Conservation (phyloP, 2,888 invertebrate species). For the Rotaria magnacalcarata region DNA sequence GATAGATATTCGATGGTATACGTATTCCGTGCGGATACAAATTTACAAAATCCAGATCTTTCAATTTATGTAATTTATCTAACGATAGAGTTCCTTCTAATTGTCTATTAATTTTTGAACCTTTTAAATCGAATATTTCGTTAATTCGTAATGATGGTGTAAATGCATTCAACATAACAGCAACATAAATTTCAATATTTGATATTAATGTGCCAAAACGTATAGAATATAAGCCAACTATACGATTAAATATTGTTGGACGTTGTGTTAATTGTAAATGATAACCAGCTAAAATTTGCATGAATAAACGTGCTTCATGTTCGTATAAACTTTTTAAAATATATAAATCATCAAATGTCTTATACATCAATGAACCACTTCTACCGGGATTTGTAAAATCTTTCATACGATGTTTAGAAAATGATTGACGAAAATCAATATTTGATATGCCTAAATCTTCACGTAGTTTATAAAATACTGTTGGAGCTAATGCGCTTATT, state of each 20-base stretch:
- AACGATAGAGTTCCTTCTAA: background rate
- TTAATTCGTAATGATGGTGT: background rate
- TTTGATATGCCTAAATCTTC: background rate
- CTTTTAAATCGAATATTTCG: constrained; percentile 19
- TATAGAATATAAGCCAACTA: background rate
- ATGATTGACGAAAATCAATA: background rate
- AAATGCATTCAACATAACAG: background rate
- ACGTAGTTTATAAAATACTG: constrained; percentile 10
- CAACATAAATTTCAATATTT: background rate
- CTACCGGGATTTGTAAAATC: constrained; percentile 30
- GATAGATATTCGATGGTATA: background rate
- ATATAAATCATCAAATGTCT: constrained; percentile 12
- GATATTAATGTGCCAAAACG: background rate
- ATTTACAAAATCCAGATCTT: background rate
- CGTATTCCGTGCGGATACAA: background rate
- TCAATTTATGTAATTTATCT: background rate
- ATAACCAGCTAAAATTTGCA: constrained; percentile 8
- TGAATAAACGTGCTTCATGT: constrained; percentile 18
- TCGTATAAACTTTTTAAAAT: background rate
- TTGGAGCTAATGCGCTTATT: background rate
- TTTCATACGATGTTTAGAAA: background rate
- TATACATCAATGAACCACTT: constrained; percentile 24
- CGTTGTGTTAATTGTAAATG: background rate
- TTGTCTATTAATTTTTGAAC: background rate
- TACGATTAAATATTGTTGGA: background rate